Conservation (phyloP, 2,113 vertebrate genomes). For the Grantiella picta region DNA sequence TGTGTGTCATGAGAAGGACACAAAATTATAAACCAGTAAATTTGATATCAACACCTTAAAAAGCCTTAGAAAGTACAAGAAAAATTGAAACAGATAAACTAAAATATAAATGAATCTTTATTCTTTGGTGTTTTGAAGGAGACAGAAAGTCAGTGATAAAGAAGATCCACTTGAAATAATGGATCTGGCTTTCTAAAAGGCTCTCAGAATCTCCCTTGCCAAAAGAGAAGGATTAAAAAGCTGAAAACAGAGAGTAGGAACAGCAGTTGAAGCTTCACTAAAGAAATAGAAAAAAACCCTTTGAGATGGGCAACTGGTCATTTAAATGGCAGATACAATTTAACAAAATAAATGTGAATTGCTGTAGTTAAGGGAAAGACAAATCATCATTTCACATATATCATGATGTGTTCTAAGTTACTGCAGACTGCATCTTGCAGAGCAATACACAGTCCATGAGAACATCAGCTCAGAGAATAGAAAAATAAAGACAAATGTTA, state of each 20-base stretch:
- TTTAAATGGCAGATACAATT: background rate
- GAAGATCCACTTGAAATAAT: background rate
- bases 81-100: background rate
- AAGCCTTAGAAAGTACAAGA: background rate
- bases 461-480: background rate
- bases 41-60: background rate
- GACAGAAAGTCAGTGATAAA: background rate
- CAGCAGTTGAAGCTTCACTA: background rate
- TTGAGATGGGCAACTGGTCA: background rate
- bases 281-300: background rate
- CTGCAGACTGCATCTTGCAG: background rate
- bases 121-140: background rate
- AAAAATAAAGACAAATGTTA: background rate
- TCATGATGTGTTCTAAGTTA: background rate
- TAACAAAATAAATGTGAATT: background rate
- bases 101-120: background rate
- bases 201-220: background rate
- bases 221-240: background rate
- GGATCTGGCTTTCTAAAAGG: background rate
- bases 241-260: background rate
- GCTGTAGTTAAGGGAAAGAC: background rate
- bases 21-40: background rate
- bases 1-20: background rate
- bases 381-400: background rate
- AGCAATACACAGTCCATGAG: background rate